A percentile compares a stretch with the other conserved stretches of the same genome.
These are phyloP conservation scores for Ichneumoninae sp. DNA, from an alignment of 2,888 invertebrate species.

Conservation along the genomic window DNA sequence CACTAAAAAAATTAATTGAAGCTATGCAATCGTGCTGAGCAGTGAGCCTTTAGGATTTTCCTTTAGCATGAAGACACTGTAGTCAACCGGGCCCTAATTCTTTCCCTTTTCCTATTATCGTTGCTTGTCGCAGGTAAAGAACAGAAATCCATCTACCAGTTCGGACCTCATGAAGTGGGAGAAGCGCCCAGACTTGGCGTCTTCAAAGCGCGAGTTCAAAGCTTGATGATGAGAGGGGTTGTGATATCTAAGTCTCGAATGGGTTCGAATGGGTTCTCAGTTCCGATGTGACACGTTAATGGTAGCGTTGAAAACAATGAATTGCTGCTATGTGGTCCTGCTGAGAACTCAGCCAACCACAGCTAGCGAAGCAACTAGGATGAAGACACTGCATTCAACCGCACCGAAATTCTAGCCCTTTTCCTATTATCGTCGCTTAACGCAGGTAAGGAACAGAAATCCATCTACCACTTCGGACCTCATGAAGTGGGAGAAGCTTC, in stretches of 20 bases:
- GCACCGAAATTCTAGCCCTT: constrained; percentile 35
- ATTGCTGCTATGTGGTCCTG: too few species aligned
- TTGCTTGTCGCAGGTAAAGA: background rate
- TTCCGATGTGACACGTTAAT: too few species aligned
- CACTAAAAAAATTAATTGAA: background rate
- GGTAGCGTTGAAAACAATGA: too few species aligned
- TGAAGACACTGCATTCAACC: constrained; percentile 38
- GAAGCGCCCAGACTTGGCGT: background rate
- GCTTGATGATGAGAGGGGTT: background rate
- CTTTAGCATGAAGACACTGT: constrained; percentile 23
- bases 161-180: background rate
- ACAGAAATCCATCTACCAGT: background rate
- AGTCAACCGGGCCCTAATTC: constrained; percentile 43
- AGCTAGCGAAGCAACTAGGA: constrained; percentile 21
- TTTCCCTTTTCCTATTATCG: constrained; percentile 15
- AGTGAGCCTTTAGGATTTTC: too few species aligned
- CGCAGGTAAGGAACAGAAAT: background rate
- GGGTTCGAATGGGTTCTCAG: background rate
- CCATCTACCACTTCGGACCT: background rate
- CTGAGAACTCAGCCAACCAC: background rate
- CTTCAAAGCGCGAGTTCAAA: background rate
- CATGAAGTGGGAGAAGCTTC: background rate
- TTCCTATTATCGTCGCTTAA: background rate
- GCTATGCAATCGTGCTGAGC: constrained; percentile 11
- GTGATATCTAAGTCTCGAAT: background rate